Evolutionary conservation across 1,140 invertebrate genomes (phyloP).

Genomic region (Orchestia grillus): DNA sequence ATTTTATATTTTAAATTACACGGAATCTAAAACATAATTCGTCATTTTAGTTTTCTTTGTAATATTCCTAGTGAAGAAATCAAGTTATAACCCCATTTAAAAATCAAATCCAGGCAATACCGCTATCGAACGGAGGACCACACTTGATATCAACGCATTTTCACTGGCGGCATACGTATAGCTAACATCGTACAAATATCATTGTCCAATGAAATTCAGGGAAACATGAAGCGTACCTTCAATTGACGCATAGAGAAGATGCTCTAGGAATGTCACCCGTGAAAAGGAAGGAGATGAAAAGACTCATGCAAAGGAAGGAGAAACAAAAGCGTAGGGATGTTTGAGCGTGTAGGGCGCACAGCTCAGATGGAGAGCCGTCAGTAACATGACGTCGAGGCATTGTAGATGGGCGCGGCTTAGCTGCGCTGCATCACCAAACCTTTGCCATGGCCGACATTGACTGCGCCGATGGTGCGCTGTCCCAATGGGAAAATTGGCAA

Average conservation of each 20-base stretch:
- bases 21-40: too few species aligned
- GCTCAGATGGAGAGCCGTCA: neutral
- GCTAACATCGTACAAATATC: neutral
- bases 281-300: constrained; percentile 1
- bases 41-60: too few species aligned
- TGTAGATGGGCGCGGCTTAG: constrained; percentile 2
- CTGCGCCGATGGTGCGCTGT: neutral
- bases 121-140: too few species aligned
- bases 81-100: too few species aligned
- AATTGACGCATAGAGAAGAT: neutral
- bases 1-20: too few species aligned
- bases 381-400: constrained; percentile 16
- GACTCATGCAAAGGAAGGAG: constrained; percentile 29
- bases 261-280: neutral
- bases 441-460: constrained; percentile 27
- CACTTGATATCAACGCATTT: too few species aligned
- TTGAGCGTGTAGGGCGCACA: neutral
- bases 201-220: neutral
- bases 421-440: neutral
- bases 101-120: too few species aligned
- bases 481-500: constrained; percentile 33
- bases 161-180: too few species aligned
- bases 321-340: constrained; percentile 41
- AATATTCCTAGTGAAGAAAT: too few species aligned
- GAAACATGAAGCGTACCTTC: neutral